phyloP scores from a whole-genome alignment of 2,888 invertebrate species.

The Falcaria lacertinaria region DNA sequence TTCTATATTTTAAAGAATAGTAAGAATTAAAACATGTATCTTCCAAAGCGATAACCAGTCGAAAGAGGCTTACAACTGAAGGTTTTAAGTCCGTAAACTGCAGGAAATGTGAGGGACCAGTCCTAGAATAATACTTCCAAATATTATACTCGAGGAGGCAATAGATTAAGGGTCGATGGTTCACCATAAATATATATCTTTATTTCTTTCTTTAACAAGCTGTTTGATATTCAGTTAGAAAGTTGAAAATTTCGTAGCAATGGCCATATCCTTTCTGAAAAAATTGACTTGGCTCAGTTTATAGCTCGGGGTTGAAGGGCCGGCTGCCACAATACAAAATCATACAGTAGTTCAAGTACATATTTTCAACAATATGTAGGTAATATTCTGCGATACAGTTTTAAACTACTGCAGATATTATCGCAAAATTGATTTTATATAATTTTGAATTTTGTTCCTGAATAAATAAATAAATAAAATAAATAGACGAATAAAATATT shows the following conservation, averaged over 20 bases:
- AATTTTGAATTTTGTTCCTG: no score
- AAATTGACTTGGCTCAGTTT: conserved; percentile 44
- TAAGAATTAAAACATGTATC: no score
- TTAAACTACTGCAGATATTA: no score
- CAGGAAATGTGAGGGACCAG: background rate
- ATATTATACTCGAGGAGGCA: background rate
- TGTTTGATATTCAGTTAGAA: conserved; percentile 24
- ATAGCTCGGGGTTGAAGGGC: conserved; percentile 33
- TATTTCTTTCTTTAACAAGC: conserved; percentile 7
- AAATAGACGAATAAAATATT: no score
- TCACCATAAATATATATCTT: background rate
- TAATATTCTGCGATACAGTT: no score
- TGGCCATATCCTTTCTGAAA: conserved; percentile 28
- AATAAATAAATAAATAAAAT: no score
- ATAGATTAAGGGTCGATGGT: background rate
- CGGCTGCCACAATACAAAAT: conserved; percentile 3
- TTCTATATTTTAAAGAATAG: no score
- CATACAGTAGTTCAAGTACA: background rate
- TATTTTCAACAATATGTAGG: no score
- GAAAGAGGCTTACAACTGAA: no score
- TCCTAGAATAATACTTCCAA: background rate
- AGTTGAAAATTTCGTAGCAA: conserved; percentile 8
- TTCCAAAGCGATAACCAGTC: no score
- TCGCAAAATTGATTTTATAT: no score
- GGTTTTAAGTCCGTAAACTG: background rate